Percentiles rank a stretch among this genome's conserved stretches.
Evolutionary conservation across 2,797 vertebrate genomes (phyloP).

Genomic region (Calcarius lapponicus): DNA sequence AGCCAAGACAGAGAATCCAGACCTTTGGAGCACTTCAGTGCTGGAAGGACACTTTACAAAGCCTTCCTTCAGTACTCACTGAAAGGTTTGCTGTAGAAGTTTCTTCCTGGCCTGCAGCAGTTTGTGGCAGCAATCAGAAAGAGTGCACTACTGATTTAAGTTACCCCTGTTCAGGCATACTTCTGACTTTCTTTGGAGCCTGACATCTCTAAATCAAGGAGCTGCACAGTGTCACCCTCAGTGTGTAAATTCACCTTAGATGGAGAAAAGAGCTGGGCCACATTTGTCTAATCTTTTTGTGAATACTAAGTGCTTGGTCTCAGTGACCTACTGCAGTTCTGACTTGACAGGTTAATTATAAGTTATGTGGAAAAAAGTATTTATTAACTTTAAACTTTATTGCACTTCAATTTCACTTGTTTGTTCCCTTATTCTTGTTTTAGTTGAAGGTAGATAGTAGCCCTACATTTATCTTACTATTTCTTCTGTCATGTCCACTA

Average conservation of each 20-base stretch:
- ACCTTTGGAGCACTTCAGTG: not conserved
- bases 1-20: not conserved
- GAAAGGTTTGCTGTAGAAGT: not conserved
- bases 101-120: not conserved
- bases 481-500: not conserved
- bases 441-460: not conserved
- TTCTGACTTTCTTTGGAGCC: not conserved
- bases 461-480: not conserved
- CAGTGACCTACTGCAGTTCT: not conserved
- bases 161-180: not conserved
- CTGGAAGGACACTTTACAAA: not conserved
- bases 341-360: constrained; percentile 29
- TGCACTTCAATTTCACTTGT: not conserved
- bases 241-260: not conserved
- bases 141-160: not conserved
- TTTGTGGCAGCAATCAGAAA: not conserved
- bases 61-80: not conserved
- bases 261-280: not conserved
- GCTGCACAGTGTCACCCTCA: not conserved
- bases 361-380: not conserved
- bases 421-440: constrained; percentile 18
- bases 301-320: constrained; percentile 7
- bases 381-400: constrained; percentile 10
- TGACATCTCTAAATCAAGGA: not conserved
- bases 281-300: not conserved